Evolutionary conservation across 1,140 invertebrate species (phyloP).

Genomic region (Brachionus rubens): DNA sequence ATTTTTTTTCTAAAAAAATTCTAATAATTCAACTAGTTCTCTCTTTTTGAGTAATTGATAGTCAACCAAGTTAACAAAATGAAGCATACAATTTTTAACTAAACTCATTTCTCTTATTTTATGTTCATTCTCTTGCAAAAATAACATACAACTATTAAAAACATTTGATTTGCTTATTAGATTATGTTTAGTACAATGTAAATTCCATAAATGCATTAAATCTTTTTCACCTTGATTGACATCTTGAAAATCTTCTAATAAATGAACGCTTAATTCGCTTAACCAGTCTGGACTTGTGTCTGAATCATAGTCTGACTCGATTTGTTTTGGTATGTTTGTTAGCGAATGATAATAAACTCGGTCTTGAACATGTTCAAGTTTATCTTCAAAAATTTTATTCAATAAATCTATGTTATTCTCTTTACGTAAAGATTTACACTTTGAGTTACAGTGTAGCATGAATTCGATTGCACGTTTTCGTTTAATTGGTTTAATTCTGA

Average conservation of each 20-base stretch:
- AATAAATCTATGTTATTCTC: background rate
- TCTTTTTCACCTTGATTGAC: slow-evolving; percentile 40
- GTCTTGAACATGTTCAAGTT: background rate
- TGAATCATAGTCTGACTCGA: background rate
- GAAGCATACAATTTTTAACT: slow-evolving; percentile 23
- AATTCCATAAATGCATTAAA: slow-evolving; percentile 38
- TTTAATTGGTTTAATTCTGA: background rate
- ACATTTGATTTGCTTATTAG: slow-evolving; percentile 26
- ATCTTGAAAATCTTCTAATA: slow-evolving; percentile 14
- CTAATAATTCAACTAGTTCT: slow-evolving; percentile 17
- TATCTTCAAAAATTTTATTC: background rate
- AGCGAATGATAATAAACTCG: slow-evolving; percentile 87
- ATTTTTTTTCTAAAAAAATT: background rate
- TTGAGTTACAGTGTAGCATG: background rate
- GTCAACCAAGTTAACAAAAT: slow-evolving; percentile 31
- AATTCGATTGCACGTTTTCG: background rate
- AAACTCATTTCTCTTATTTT: background rate
- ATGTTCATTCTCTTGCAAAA: background rate
- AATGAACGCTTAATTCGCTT: background rate
- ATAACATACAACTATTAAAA: background rate
- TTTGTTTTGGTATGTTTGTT: slow-evolving; percentile 72
- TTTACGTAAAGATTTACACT: background rate
- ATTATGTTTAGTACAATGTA: background rate
- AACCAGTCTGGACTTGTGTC: slow-evolving; percentile 6
- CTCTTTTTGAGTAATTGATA: background rate